Evolutionary conservation across 2,888 invertebrate genomes (phyloP).

Genomic region (Aphodius sticticus): DNA sequence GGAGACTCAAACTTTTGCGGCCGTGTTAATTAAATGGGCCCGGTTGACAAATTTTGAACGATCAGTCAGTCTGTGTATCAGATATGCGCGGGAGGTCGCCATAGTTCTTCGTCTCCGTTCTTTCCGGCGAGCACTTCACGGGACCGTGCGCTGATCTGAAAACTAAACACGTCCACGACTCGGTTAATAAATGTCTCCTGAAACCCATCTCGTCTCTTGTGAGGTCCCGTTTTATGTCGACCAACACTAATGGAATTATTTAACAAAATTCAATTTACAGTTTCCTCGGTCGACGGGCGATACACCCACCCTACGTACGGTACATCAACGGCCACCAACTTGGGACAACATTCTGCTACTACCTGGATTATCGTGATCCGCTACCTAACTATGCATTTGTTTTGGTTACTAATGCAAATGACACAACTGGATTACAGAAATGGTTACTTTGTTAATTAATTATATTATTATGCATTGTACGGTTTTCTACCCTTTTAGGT

Average conservation of each 20-base stretch:
- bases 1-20: slow-evolving; percentile 49
- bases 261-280: slow-evolving; percentile 41
- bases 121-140: slow-evolving; percentile 29
- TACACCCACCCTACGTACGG: neutral
- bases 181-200: slow-evolving; percentile 43
- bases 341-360: neutral
- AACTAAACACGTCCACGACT: slow-evolving; percentile 40
- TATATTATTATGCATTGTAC: too few species aligned
- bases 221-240: slow-evolving; percentile 39
- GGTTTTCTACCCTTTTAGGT: too few species aligned
- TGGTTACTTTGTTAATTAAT: too few species aligned
- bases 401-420: neutral
- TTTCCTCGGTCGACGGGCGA: slow-evolving; percentile 23
- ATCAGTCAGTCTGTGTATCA: slow-evolving; percentile 45
- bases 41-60: slow-evolving; percentile 55
- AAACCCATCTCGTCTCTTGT: slow-evolving; percentile 40
- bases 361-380: neutral
- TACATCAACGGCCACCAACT: neutral
- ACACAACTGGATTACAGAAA: too few species aligned
- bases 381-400: neutral
- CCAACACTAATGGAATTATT: slow-evolving; percentile 43
- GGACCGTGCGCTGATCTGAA: slow-evolving; percentile 35
- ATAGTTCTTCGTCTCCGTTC: slow-evolving; percentile 26
- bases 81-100: slow-evolving; percentile 24
- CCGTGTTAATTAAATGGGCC: slow-evolving; percentile 57